Base-by-base conservation (phyloP, 2,113 vertebrate genomes). In the Neotoma lepida region DNA sequence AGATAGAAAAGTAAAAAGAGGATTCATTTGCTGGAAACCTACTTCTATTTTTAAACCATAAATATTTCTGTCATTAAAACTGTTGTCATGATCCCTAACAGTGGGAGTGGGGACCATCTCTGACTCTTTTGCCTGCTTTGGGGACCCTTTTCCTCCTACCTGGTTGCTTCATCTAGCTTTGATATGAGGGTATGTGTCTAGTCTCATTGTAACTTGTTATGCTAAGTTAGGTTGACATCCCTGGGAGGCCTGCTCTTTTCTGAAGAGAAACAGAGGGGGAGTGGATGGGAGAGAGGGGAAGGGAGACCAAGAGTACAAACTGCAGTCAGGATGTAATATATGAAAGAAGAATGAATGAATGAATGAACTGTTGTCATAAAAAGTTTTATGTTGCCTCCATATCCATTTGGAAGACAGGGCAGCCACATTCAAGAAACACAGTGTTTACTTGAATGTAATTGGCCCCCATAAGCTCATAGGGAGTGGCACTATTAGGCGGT, bases 21-120 rank as follows among this genome's bases (percentile, higher is more conserved):
- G 14, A 15, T 8, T 90, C 35, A 30, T 15, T 82, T 86, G 18
- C 64, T 91, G n/a, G 70, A 91, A 54, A 6, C 15, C 30, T 76
- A 89, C 14, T 86, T 12, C 35, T 71, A 20, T 68, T 82, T 92
- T 86, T 74, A 91, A 92, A 44, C 10, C 70, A 85, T 68, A 91
- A 74, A 28, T 66, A 91, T 78, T 82, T 91, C 44, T 58, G 91
- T 87, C 54, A 80, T 70, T 84, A 95, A 89, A 92, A 77, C 1
- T 8, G 12, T 24, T 66, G 18, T 18, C 58, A 14, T 41, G 39
- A 41, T n/a, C 61, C 54, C 73, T 74, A 46, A 74, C 73, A 74
- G 24, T 74, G 24, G 41, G 22, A 26, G 24, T 12, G 24, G 73
- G 41, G 71, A 28, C 18, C 1, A 18, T 39, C 68, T 44, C 73